phyloP scores from a whole-genome alignment of 2,113 vertebrate genomes.

The Turnix velox region DNA sequence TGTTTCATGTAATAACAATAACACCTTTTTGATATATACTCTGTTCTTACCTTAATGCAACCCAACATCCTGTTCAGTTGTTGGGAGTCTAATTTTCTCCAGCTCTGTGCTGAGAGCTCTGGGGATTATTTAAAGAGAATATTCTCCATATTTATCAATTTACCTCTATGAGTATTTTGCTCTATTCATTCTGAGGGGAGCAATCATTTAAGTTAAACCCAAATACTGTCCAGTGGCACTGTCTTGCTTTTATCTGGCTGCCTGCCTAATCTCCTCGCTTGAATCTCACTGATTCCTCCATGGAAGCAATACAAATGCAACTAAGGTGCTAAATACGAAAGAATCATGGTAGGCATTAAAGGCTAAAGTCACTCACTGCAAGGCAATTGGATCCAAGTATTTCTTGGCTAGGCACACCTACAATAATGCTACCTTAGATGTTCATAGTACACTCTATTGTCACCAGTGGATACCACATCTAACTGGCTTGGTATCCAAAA shows the following conservation, averaged over 20 bases:
- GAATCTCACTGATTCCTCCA: neutral
- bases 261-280: neutral
- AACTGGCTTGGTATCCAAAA: neutral
- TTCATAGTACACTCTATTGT: neutral
- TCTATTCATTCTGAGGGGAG: neutral
- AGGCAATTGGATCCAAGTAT: slow-evolving; percentile 9
- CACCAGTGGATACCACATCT: neutral
- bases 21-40: slow-evolving; percentile 1
- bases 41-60: neutral
- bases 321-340: neutral
- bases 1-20: neutral
- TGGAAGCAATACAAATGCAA: slow-evolving; percentile 13
- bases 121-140: neutral
- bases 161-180: neutral
- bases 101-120: neutral
- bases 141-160: slow-evolving; percentile 6
- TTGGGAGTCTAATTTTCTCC: neutral
- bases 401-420: neutral
- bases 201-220: neutral
- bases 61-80: neutral
- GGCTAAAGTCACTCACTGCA: slow-evolving; percentile 14
- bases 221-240: neutral
- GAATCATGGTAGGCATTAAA: slow-evolving; percentile 15
- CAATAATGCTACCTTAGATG: slow-evolving; percentile 3
- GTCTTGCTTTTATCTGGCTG: neutral